Percentiles rank a stretch among this genome's conserved stretches.
Conservation (phyloP, 1,140 invertebrate species). For the Drusus annulatus region DNA sequence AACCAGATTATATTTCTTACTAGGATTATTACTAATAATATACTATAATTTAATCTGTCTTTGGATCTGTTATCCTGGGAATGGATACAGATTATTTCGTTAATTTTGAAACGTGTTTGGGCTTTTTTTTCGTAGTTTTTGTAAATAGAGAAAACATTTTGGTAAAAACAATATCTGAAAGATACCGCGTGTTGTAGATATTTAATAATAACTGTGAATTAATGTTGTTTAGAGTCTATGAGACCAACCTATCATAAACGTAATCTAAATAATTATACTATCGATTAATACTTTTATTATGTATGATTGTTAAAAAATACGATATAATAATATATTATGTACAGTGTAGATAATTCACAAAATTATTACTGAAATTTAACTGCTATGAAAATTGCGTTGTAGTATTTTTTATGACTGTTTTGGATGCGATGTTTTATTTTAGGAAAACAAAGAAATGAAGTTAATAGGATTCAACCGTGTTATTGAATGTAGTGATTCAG, state of each 20-base stretch:
- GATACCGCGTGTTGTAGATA: background rate
- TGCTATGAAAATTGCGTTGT: background rate
- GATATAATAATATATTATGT: background rate
- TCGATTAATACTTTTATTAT: background rate
- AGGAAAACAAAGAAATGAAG: no score
- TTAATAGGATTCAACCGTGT: no score
- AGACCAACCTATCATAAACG: constrained; percentile 26
- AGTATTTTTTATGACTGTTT: background rate
- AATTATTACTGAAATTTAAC: background rate
- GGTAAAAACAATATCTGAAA: constrained; percentile 14
- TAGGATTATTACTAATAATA: background rate
- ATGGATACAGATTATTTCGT: no score
- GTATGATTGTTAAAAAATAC: constrained; percentile 1
- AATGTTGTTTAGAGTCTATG: constrained; percentile 13
- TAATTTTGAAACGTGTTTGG: background rate
- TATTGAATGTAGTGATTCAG: no score
- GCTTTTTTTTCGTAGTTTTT: constrained; percentile 2
- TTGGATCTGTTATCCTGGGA: no score
- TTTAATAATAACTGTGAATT: background rate
- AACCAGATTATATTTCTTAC: constrained; percentile 73
- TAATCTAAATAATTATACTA: background rate
- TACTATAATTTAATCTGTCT: no score
- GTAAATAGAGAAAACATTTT: constrained; percentile 8
- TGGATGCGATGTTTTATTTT: background rate
- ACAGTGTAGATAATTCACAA: constrained; percentile 19